Base-by-base conservation (phyloP, 2,888 invertebrate species). In the Cosmia trapezina region DNA sequence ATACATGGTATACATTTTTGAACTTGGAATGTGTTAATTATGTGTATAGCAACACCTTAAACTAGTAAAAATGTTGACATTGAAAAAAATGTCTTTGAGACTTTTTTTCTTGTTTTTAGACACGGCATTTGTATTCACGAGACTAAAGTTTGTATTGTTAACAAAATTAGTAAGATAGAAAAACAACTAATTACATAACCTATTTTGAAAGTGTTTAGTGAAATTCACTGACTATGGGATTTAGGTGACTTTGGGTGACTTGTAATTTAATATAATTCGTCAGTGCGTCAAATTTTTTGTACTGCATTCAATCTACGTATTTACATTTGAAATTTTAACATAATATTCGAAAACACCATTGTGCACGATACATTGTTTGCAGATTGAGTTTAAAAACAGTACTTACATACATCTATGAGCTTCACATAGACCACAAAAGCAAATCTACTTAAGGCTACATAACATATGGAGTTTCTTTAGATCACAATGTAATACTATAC, bases 401-500 rank as follows among this genome's bases (percentile, higher is more conserved):
- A 78, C 60, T 65, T 61, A 73, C 4, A 69, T n/a, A 69, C 12
- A 70, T 67, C 70, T 70, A 83, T 79, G 66, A 63, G 60, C 33
- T 64, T 70, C 41, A 79, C 69, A 78, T 73, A 73, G 79, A 79
- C 53, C 62, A 79, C 73, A 57, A 79, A 80, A 80, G 80, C 80
- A 70, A 56, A 70, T 64, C 80, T 80, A 78, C 66, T 61, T 78
- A 70, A 33, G 12, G 33, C 45, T 82, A 82, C 19, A 65, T 56
- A 54, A 66, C 47, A 57, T 78, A 78, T 59, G 74, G 70, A 83
- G 83, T 83, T 81, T 61, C 49, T 61, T 49, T 81, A 61, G 56
- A 83, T 81, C 80, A 83, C 80, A 81, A 68, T 59, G 59, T 83
- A 81, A 81, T 83, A 81, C 80, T 80, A 65, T 63, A 66, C 68